These are phyloP conservation scores for Tachuris rubrigastra DNA, from an alignment of 2,113 vertebrate species.

Conservation along the genomic window DNA sequence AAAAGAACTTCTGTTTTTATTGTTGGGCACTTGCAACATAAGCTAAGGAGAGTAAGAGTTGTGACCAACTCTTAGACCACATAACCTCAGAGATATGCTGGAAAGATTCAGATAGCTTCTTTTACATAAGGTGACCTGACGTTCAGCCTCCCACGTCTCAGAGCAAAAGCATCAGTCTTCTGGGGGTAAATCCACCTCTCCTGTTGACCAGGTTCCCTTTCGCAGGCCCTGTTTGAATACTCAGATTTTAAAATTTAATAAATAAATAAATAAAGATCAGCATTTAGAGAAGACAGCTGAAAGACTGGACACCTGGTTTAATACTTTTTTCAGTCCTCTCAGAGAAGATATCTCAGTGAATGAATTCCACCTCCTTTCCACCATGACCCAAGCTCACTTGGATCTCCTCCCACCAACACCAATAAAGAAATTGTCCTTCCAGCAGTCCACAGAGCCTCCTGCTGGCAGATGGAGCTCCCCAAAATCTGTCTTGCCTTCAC, in stretches of 20 bases:
- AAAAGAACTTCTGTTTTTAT: background rate
- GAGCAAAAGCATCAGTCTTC: background rate
- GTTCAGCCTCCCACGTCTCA: background rate
- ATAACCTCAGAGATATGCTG: background rate
- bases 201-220: background rate
- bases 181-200: background rate
- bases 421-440: background rate
- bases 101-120: background rate
- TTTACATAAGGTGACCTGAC: background rate
- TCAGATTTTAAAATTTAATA: background rate
- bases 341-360: background rate
- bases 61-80: background rate
- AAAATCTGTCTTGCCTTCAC: background rate
- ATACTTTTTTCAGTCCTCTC: background rate
- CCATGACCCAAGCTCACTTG: background rate
- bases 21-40: background rate
- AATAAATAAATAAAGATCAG: background rate
- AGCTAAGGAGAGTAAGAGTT: background rate
- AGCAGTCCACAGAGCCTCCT: background rate
- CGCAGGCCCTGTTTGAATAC: background rate
- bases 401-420: background rate
- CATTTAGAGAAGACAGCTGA: background rate
- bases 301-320: background rate
- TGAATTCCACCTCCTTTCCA: background rate
- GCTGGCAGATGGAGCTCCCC: background rate